Percentiles rank a stretch among this genome's conserved stretches.
Evolutionary conservation across 1,140 invertebrate genomes (phyloP).

Genomic region (Megathymus violae): DNA sequence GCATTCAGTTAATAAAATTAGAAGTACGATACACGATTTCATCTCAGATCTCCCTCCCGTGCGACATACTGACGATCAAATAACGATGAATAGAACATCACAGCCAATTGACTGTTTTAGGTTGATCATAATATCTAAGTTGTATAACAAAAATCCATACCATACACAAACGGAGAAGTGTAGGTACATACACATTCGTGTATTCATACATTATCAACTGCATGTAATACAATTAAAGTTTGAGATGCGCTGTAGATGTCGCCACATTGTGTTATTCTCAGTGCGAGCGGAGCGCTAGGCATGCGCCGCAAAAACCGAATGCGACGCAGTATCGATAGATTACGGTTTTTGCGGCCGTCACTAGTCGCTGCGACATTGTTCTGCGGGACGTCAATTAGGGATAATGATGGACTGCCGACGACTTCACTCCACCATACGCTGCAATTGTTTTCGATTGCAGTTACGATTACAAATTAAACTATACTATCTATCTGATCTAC

Average conservation of each 20-base stretch:
- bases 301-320: constrained; percentile 59
- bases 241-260: constrained; percentile 25
- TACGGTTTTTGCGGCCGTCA: constrained; percentile 62
- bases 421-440: constrained; percentile 41
- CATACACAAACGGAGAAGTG: too few relatives aligned
- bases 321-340: constrained; percentile 68
- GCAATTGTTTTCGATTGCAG: constrained; percentile 48
- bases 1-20: too few relatives aligned
- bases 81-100: too few relatives aligned
- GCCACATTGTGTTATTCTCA: constrained; percentile 50
- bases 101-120: too few relatives aligned
- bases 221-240: not conserved
- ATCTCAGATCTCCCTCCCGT: too few relatives aligned
- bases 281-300: constrained; percentile 50
- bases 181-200: too few relatives aligned
- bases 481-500: constrained; percentile 25
- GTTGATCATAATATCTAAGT: too few relatives aligned
- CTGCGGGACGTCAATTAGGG: constrained; percentile 67
- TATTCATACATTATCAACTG: not conserved
- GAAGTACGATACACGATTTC: too few relatives aligned
- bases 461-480: constrained; percentile 34
- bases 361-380: constrained; percentile 64
- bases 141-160: too few relatives aligned
- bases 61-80: too few relatives aligned
- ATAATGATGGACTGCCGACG: constrained; percentile 59